Evolutionary conservation across 2,888 invertebrate species (phyloP), one percentile per base, ranked within the genome.

Genomic region (Andrena haemorrhoa): DNA sequence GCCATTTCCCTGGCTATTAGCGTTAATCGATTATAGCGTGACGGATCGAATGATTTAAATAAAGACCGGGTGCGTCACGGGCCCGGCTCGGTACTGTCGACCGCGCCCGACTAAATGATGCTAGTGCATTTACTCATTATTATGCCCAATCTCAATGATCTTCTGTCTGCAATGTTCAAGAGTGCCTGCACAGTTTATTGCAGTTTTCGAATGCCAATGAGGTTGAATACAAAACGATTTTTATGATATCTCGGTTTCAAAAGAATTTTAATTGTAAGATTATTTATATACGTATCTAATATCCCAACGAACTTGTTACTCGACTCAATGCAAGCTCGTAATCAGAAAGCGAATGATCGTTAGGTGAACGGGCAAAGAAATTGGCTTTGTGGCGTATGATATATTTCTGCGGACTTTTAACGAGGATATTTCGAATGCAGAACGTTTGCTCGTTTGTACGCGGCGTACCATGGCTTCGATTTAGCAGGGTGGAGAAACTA

Each of bases 1-100:
- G 88, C 85, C 75, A 86, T 87, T 90, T 89, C 88, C 79, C 78
- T 65, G 82, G 88, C 86, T 87, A 90, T 91, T 90, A 90, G 84
- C 81, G 87, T 78, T 88, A 90, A 89, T 91, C 91, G 91, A 91
- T 90, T 89, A 85, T 85, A 86, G 87, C 89, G 84, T 87, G 89
- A 87, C 89, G 85, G 87, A 90, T 91, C 82, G 88, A 91, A 89
- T 89, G 88, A 90, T 91, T 90, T 90, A 89, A 91, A 91, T 91
- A 89, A 89, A 90, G 89, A 89, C 88, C 87, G 85, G 90, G 88
- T 89, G 89, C 88, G 84, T 84, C 84, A 76, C 71, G 77, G 85
- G 83, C 84, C 79, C 64, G 84, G 87, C 86, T 77, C 65, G 71
- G 60, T 49, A 74, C 69, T 73, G 65, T 70, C 65, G 73, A 89